Percentiles rank a stretch among this genome's conserved stretches.
phyloP scores from a whole-genome alignment of 2,797 vertebrate genomes.

The Pangasius sanitwongsei region DNA sequence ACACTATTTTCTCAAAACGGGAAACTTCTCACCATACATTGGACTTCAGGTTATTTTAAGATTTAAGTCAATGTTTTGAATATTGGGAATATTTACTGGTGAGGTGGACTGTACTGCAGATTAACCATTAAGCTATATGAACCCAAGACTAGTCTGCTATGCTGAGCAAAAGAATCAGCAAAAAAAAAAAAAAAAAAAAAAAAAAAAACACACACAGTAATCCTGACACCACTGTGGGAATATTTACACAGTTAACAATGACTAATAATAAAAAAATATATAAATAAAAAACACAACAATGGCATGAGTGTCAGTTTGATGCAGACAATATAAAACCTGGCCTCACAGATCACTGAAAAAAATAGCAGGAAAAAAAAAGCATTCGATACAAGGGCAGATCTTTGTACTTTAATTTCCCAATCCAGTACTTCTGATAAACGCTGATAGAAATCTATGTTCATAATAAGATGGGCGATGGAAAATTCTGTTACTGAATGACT shows the following conservation, averaged over 20 bases:
- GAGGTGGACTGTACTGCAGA: conserved; percentile 20
- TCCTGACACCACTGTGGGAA: conserved; percentile 60
- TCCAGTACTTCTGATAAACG: not conserved
- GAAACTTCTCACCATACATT: not conserved
- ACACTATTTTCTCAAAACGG: not conserved
- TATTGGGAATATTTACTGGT: conserved; percentile 8
- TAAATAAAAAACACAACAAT: conserved; percentile 64
- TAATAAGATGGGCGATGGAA: conserved; percentile 9
- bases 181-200: not conserved
- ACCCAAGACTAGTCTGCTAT: conserved; percentile 29
- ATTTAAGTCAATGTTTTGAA: not conserved
- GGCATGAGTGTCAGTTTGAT: conserved; percentile 76
- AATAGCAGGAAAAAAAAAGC: not conserved
- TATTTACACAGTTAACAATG: conserved; percentile 35
- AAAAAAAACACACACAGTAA: conserved; percentile 10
- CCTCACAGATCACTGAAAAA: not conserved
- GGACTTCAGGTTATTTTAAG: conserved; percentile 7
- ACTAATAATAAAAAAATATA: conserved; percentile 35
- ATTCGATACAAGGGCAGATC: not conserved
- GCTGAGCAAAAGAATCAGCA: not conserved
- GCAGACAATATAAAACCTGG: conserved; percentile 66
- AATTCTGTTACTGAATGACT: conserved; percentile 25
- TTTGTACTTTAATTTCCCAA: conserved; percentile 19
- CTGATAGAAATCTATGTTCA: conserved; percentile 6
- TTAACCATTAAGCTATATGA: conserved; percentile 29